Evolutionary conservation across 1,140 invertebrate genomes (phyloP), one percentile per base, ranked within the genome.

Genomic region (Rhopalosiphum maidis): DNA sequence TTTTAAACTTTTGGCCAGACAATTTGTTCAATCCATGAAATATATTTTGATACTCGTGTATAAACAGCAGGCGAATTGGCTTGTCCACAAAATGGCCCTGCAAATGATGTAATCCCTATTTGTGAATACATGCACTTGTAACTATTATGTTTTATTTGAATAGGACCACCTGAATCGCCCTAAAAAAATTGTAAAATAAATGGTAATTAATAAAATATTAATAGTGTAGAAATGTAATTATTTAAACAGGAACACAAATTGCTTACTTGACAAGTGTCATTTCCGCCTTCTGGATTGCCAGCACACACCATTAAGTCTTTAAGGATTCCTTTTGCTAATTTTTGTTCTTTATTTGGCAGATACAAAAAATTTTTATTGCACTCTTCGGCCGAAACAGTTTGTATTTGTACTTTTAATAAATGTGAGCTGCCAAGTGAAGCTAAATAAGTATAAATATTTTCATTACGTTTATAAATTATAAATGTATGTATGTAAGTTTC

Each of bases 161-260:
- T 22, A 23, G 87, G 87, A 54, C 87, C 87, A 35, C 87, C 87
- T 7, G 87, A 88, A 88, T 88, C 87, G 8, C 87, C 87, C 87
- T 88, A 25, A n/a, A 48, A 87, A 37, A 7, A 88, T 35, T 23
- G 30, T 48, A 88, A 86, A 86, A 88, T 54, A 51, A 48, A 51
- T 22, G 51, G 18, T 30, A 41, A 51, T 51, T 21, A 48, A 51
- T 11, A 1, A 51, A 3, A 85, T 41, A 6, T 85, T 9, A 3
- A 25, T 8, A 25, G 30, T 60, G 55, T 9, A 60, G 25, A 60
- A 60, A 60, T 9, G 8, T 60, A 30, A 55, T 55, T 25, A 55
- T 9, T 55, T 55, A 0, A 8, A 23, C 25, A 35, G 30, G 35
- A 88, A 48, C 21, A 88, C 21, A 51, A 51, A 54, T 37, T 54